Conservation (phyloP, 2,113 vertebrate genomes). For the Protobothrops flavoviridis region DNA sequence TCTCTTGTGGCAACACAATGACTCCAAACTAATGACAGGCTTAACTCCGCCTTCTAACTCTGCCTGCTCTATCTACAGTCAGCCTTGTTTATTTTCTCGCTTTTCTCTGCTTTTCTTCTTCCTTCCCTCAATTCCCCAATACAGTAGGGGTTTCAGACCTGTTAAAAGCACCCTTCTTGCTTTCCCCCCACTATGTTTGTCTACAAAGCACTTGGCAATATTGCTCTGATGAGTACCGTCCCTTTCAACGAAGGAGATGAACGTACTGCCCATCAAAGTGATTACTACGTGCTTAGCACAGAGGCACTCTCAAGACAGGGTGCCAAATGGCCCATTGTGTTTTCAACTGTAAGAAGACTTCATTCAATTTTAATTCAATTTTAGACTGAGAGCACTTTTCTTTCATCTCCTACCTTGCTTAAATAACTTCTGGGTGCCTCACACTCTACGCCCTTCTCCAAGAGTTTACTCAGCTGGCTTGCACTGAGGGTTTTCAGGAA, state of each 20-base stretch:
- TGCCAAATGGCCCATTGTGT: not conserved
- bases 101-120: not conserved
- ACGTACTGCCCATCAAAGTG: not conserved
- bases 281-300: not conserved
- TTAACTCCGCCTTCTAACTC: no score
- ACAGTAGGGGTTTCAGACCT: not conserved
- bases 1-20: not conserved
- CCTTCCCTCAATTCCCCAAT: not conserved
- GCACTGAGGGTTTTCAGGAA: not conserved
- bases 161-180: not conserved
- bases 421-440: not conserved
- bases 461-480: slow-evolving; percentile 18
- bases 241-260: not conserved
- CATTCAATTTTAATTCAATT: not conserved
- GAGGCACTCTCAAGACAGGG: not conserved
- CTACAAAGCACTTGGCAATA: not conserved
- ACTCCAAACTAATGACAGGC: not conserved
- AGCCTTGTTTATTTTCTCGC: not conserved
- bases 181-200: not conserved
- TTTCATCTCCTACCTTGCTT: not conserved
- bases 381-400: not conserved
- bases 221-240: not conserved
- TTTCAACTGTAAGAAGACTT: not conserved
- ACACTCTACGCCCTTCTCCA: not conserved
- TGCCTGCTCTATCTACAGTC: not conserved